Evolutionary conservation across 2,113 vertebrate species (phyloP), one percentile per base, ranked within the genome.

Genomic region (Aramus guarauna): DNA sequence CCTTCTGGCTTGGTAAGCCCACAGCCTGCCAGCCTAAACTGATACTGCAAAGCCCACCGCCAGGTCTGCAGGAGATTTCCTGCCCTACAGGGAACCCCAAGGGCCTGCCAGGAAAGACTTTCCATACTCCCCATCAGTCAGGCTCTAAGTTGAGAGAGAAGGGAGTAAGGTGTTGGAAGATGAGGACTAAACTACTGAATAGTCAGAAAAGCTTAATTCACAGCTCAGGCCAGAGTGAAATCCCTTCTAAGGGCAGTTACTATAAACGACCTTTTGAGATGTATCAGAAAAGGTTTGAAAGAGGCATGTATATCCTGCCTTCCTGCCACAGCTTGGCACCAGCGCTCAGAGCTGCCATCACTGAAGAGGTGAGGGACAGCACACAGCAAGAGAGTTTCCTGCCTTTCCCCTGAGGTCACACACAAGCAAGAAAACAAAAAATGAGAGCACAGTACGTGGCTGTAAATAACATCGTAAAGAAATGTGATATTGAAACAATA

Each of bases 391-490:
- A 41, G 47, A 18, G 17, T 58, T n/a, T 8, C 43, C 34, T 26
- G 37, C 58, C 20, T 67, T 74, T 62, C 11, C 24, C 20, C 26
- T 17, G 15, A 3, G 5, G 10, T 55, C 56, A 43, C 13, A 36
- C 15, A 56, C 15, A 55, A n/a, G 36, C 43, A 39, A 18, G 26
- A 82, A 68, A 85, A 16, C 37, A 72, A 52, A 81, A 53, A 64
- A 23, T 3, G 5, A 73, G 15, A 67, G 9, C 19, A 41, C 36
- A 7, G 2, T 20, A 9, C 17, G 3, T 1, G 5, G 11, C 24
- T 88, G 7, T 73, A 39, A 92, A 18, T 39, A 80, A 45, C 39
- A 14, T 2, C 36, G 12, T 43, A 68, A 77, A 66, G 21, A 37
- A 53, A 11, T 3, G 4, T 32, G 15, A 39, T 21, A 19, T 1